Evolutionary conservation across 2,113 vertebrate genomes (phyloP).

Genomic region (Gymnogyps californianus): DNA sequence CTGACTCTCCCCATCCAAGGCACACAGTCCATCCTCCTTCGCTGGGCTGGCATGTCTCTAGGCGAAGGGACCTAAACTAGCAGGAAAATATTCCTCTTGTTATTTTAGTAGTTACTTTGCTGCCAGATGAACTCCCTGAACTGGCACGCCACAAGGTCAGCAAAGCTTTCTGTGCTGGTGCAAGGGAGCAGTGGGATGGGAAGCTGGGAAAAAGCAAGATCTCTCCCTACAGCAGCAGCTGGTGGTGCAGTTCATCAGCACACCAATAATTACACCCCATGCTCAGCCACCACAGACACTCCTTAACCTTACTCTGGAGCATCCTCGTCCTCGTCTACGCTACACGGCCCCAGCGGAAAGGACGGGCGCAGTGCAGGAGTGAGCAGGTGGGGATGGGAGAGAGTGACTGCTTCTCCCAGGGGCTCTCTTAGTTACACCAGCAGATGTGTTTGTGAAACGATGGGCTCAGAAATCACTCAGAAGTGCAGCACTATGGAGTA

Average conservation of each 20-base stretch:
- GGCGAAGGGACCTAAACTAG: background rate
- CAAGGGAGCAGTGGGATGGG: background rate
- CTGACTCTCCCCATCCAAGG: background rate
- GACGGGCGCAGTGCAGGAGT: fast-evolving
- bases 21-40: background rate
- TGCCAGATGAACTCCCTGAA: background rate
- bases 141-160: background rate
- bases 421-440: background rate
- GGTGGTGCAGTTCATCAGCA: background rate
- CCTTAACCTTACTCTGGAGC: background rate
- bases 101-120: background rate
- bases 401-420: background rate
- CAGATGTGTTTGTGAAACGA: background rate
- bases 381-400: background rate
- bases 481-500: background rate
- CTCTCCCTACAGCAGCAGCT: background rate
- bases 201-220: background rate
- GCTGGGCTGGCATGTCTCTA: background rate
- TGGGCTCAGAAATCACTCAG: background rate
- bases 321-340: fast-evolving
- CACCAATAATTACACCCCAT: background rate
- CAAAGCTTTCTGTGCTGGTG: background rate
- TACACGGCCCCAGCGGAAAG: background rate
- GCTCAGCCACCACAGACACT: background rate
- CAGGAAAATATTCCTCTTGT: background rate